Evolutionary conservation across 1,140 invertebrate species (phyloP), one percentile per base, ranked within the genome.

Genomic region (Neelides sp.): DNA sequence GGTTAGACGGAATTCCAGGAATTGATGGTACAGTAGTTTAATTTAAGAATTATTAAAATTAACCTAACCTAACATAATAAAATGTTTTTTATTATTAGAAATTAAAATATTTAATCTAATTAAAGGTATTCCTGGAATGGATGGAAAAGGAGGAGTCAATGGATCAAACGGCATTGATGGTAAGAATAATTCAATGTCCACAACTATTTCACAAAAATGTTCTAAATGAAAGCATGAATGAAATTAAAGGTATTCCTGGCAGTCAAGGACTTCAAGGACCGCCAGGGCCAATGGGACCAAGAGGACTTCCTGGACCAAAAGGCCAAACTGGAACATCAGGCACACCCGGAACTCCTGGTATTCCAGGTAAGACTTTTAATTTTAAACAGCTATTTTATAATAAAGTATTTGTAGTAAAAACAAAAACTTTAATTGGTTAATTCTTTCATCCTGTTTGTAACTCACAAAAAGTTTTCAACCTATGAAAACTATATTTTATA

Each of bases 241-340:
- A 27, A 15, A 20, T 4, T 23, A 12, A 24, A 67, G 64, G 65
- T 24, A 65, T 64, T 47, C 63, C 64, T 34, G 77, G 76, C 20
- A 63, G 65, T 5, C 68, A 65, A 24, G 76, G 77, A 24, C 75
- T 72, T 15, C 68, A 67, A 49, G 80, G 78, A 8, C 67, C 74
- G 10, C 66, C 70, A 24, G 77, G 80, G 32, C 75, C 74, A 51
- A 35, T 64, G 36, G 77, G 77, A 59, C 62, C 63, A 22, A 64
- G 62, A 65, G 70, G 69, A 66, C 23, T 79, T 5, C 68, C 75
- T 0, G 83, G 84, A 8, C 76, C 79, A 1, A 73, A 77, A 49
- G 84, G 84, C 1, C 69, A 74, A 42, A 67, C 77, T 1, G 83
- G 84, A 32, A 76, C 75, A 55, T 70, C 78, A 20, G 81, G 80